Base-by-base conservation (phyloP, 2,113 vertebrate species). In the Rhinolophus ferrumequinum region DNA sequence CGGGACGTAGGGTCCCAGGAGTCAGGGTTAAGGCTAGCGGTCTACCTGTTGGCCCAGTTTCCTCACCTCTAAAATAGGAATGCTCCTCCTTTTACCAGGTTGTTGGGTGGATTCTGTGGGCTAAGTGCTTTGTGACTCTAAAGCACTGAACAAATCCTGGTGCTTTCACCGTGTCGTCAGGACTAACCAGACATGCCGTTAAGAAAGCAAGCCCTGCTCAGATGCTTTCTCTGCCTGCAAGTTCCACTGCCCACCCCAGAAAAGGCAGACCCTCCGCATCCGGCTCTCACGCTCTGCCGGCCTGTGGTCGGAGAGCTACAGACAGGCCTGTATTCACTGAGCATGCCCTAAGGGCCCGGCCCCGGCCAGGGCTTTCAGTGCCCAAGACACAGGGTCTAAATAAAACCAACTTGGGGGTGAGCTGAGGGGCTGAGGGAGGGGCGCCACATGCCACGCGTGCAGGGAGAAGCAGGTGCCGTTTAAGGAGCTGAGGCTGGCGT, bases 241-340 rank as follows among this genome's bases (percentile, higher is more conserved):
- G 52, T 7, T 18, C 11, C 47, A 73, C 52, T 18, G 30, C 33
- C 44, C 56, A 15, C 50, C 8, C 33, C 3, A 21, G 62, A 22
- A 56, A 47, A 26, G 66, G 52, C 22, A 21, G 83, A 2, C 35
- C 44, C 30, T 19, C 10, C 30, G 26, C 9, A 19, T 13, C 47
- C 0, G 7, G 72, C 47, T 35, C 22, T 3, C 33, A 4, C 0
- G 1, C 54, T 62, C 1, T 16, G 33, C 26, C 2, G 2, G 28
- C 2, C 0, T 0, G 10, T 21, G 15, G 35, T 0, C 15, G 41
- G 30, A 75, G 13, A 52, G 35, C 50, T 11, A 6, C 28, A 6
- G 38, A 56, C 56, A 28, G 1, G 6, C 8, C 0, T 14, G 33
- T 10, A 6, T 9, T 19, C n/a, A 21, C 30, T 8, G 16, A 18